Evolutionary conservation across 2,888 invertebrate species (phyloP).

Genomic region (Andrena camellia): DNA sequence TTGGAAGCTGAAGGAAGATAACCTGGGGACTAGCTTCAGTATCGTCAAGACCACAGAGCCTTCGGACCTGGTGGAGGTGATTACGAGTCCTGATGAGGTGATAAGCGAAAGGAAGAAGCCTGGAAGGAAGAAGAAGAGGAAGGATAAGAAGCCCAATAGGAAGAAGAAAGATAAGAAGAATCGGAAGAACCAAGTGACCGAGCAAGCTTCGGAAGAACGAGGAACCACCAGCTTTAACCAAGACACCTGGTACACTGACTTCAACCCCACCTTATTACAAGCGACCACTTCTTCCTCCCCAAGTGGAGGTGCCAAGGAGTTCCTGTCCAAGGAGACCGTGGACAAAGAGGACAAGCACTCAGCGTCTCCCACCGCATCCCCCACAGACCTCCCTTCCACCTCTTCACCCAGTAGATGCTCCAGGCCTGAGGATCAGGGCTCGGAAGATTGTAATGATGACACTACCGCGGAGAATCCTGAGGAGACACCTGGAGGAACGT

Average conservation of each 20-base stretch:
- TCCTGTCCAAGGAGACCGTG: constrained; percentile 9
- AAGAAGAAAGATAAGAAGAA: constrained; percentile 30
- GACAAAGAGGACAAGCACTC: neutral
- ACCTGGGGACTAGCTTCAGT: neutral
- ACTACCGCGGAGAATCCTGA: neutral
- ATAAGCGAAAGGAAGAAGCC: neutral
- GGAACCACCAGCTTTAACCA: constrained; percentile 1
- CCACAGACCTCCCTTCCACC: neutral
- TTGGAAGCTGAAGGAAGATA: neutral
- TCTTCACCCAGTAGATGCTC: neutral
- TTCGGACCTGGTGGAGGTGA: constrained; percentile 22
- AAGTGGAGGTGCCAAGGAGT: neutral
- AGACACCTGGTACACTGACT: neutral
- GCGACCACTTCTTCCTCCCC: no score
- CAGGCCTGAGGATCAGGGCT: neutral
- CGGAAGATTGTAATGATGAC: neutral
- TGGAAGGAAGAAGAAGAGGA: neutral
- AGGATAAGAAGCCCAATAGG: constrained; percentile 1
- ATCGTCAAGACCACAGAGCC: constrained; percentile 23
- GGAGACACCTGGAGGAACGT: neutral
- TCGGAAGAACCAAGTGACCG: constrained; percentile 14
- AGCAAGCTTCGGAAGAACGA: neutral
- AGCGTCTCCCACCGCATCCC: neutral
- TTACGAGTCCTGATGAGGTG: constrained; percentile 9
- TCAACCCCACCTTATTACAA: neutral